Percentiles rank a stretch among this genome's conserved stretches.
These are phyloP conservation scores for Camponotus floridanus DNA, from an alignment of 1,140 invertebrate species.

Conservation along the genomic window DNA sequence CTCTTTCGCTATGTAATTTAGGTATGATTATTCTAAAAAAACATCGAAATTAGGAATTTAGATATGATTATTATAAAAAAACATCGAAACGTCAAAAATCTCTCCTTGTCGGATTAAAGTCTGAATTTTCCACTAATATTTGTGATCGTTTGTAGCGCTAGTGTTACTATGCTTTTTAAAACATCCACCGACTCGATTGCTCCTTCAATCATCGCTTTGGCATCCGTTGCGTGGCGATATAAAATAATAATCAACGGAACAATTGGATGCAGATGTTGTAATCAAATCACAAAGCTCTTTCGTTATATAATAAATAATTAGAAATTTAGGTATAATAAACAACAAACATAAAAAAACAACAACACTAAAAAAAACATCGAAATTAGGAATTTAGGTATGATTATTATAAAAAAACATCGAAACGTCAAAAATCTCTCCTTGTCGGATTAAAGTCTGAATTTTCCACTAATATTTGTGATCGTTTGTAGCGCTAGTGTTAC, in stretches of 20 bases:
- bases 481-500: neutral
- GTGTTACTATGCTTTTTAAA: neutral
- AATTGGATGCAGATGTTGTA: neutral
- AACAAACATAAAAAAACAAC: no score
- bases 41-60: neutral
- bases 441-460: neutral
- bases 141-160: no score
- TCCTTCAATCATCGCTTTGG: slow-evolving; percentile 14
- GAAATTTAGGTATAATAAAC: no score
- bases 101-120: neutral
- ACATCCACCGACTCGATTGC: neutral
- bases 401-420: neutral
- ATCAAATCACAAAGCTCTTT: neutral
- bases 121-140: neutral
- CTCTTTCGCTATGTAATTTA: neutral
- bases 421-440: neutral
- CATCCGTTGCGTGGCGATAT: slow-evolving; percentile 41
- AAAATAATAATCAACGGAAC: slow-evolving; percentile 30
- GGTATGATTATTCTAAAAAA: no score
- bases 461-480: neutral
- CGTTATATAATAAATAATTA: no score
- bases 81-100: neutral
- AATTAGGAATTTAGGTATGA: no score
- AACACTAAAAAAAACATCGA: no score
- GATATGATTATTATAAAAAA: neutral